Base-by-base conservation (phyloP, 2,888 invertebrate genomes). In the Eilema caniola region DNA sequence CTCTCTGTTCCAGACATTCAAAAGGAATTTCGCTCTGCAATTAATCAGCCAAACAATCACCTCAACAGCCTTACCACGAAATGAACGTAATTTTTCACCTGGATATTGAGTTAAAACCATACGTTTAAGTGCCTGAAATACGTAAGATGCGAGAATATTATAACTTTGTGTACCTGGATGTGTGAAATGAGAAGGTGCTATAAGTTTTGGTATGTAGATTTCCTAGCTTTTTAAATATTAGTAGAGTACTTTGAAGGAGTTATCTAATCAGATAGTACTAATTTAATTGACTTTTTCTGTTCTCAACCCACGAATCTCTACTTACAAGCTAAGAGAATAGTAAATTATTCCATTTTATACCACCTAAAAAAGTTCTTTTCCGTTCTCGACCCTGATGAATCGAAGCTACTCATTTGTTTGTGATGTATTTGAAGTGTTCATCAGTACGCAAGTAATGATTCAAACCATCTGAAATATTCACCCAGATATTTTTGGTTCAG, bases 181-280 rank as follows among this genome's bases (percentile, higher is more conserved):
- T 62, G 47, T 62, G 23, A 62, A 53, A 47, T 62, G 53, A 62
- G 61, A 62, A 62, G 12, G 53, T 33, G 61, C 33, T 23, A 62
- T 61, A 28, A 62, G 23, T 23, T 62, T 14, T 33, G 14, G 14
- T 37, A n/a, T 28, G 12, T 28, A 5, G 4, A 61, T 28, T n/a
- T 61, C 14, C 10, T 37, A 2, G n/a, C n/a, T n/a, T n/a, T n/a
- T n/a, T n/a, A 33, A 16, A 31, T 20, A 31, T 61, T 61, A 11
- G n/a, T 61, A n/a, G 1, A 11, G 31, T 4, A n/a, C n/a, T 61
- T 31, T n/a, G 31, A 61, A 61, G 31, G 61, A 61, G n/a, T n/a
- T n/a, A 28, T 28, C 28, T 28, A 28, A 28, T 28, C 28, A 28
- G 5, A 28, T n/a, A n/a, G n/a, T 28, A 28, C 28, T 5, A 28